Conservation (phyloP, 2,113 vertebrate species). For the Glaucomys volans region DNA sequence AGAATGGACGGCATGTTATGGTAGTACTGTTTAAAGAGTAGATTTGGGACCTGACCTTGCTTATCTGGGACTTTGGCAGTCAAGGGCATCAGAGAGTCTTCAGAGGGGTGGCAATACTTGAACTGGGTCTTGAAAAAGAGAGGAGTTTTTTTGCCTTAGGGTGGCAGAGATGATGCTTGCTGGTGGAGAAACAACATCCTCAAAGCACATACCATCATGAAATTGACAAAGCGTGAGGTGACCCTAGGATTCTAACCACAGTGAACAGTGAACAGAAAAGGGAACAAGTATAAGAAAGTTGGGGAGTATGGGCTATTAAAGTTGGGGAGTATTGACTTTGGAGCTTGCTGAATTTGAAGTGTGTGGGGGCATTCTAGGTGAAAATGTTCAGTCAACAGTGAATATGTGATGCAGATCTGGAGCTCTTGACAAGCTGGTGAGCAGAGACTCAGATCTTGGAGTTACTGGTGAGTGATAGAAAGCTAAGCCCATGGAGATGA, state of each 20-base stretch:
- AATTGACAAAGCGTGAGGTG: not conserved
- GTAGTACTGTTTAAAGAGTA: not conserved
- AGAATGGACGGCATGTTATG: not conserved
- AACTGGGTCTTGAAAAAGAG: not conserved
- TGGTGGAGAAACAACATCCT: slow-evolving; percentile 8
- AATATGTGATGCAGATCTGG: not conserved
- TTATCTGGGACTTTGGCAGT: not conserved
- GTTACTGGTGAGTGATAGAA: not conserved
- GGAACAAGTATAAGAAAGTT: not conserved
- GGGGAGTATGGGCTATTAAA: not conserved
- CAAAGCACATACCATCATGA: not conserved
- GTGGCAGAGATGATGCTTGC: not conserved
- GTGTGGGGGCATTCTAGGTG: not conserved
- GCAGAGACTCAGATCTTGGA: not conserved
- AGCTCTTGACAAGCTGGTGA: not conserved
- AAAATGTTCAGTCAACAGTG: not conserved
- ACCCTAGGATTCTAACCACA: not conserved
- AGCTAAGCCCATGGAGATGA: not conserved
- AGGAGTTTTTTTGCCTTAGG: not conserved
- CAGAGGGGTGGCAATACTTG: not conserved
- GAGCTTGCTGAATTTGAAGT: not conserved
- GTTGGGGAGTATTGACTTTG: not conserved
- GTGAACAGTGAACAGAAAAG: not conserved
- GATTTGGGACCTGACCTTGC: not conserved
- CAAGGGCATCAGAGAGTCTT: not conserved